Percentiles rank a stretch among this genome's conserved stretches.
Evolutionary conservation across 1,140 invertebrate species (phyloP).

Genomic region (Lepidostoma basale): DNA sequence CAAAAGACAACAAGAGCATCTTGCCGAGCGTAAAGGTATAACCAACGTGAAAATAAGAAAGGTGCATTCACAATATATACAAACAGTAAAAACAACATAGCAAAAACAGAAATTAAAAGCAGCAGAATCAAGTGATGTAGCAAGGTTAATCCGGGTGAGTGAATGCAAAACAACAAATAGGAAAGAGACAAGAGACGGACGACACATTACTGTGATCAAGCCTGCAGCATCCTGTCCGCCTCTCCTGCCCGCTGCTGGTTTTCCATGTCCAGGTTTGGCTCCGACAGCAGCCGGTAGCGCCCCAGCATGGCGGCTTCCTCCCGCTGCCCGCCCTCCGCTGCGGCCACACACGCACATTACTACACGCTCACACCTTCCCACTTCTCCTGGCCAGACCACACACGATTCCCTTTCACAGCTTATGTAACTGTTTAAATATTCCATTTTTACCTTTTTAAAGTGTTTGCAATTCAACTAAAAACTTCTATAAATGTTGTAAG

Average conservation of each 20-base stretch:
- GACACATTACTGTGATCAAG: conserved; percentile 45
- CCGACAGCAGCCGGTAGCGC: conserved; percentile 57
- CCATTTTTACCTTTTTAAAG: no score
- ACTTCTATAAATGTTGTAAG: no score
- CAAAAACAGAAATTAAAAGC: no score
- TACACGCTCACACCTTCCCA: conserved; percentile 13
- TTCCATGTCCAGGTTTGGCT: conserved; percentile 47
- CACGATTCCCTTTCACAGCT: background rate
- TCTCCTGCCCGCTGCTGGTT: conserved; percentile 20
- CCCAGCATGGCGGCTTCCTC: conserved; percentile 53
- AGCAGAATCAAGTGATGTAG: no score
- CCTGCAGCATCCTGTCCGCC: conserved; percentile 41
- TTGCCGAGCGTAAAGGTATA: no score
- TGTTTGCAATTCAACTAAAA: no score
- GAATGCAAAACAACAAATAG: conserved; percentile 34
- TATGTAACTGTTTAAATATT: background rate
- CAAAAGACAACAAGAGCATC: no score
- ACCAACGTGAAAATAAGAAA: no score
- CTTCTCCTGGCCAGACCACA: background rate
- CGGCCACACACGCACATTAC: conserved; percentile 31
- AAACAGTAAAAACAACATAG: no score
- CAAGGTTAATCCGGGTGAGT: background rate
- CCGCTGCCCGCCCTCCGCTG: conserved; percentile 40
- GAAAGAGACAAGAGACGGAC: conserved; percentile 42
- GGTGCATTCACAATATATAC: no score